These are phyloP conservation scores for Phalacrocorax carbo DNA, from an alignment of 2,113 vertebrate genomes.

Conservation along the genomic window DNA sequence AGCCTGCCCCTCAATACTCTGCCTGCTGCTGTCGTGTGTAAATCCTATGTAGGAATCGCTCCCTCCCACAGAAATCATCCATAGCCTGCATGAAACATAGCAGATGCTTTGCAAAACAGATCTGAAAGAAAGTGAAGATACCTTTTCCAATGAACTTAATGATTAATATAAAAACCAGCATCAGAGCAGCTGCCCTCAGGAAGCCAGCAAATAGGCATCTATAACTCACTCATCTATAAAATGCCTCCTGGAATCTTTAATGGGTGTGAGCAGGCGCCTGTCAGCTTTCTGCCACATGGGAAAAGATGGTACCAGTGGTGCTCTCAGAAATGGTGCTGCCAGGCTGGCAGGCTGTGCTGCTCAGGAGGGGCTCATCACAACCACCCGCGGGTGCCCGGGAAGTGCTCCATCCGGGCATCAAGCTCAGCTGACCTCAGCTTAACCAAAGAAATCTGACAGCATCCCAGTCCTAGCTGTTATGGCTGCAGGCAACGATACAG, in stretches of 20 bases:
- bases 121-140: background rate
- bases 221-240: background rate
- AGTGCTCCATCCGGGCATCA: accelerated
- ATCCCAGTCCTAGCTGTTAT: accelerated
- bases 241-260: background rate
- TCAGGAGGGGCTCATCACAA: accelerated
- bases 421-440: background rate
- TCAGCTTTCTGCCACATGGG: background rate
- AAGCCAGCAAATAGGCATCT: background rate
- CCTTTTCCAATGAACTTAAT: background rate
- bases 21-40: constrained; percentile 42
- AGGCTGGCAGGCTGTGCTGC: background rate
- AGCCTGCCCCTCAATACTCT: constrained; percentile 7
- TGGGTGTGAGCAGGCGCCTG: background rate
- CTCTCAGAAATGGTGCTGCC: background rate
- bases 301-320: background rate
- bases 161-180: background rate
- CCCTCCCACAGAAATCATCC: constrained; percentile 26
- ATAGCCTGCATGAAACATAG: background rate
- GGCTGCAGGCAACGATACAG: background rate
- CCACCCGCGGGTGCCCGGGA: accelerated
- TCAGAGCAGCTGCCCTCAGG: background rate
- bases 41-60: constrained; percentile 12
- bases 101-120: constrained; percentile 29
- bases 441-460: background rate